A percentile compares a stretch with the other conserved stretches of the same genome.
Conservation (phyloP, 2,888 invertebrate genomes). For the Tridacna crocea region DNA sequence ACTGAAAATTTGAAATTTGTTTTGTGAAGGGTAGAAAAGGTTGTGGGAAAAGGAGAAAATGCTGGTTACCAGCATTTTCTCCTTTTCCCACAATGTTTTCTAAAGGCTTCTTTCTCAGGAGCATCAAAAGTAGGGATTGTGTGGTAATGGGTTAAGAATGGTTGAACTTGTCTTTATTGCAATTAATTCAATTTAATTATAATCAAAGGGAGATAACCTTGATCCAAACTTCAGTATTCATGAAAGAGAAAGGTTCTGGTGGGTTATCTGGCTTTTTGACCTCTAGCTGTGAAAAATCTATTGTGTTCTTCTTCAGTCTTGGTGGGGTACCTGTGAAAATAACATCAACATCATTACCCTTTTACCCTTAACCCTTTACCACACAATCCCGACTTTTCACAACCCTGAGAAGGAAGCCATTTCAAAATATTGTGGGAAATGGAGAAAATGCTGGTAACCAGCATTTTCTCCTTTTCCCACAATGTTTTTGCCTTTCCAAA, state of each 20-base stretch:
- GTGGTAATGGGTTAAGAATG: too few species aligned
- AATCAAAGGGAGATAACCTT: conserved; percentile 84
- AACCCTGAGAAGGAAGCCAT: background rate
- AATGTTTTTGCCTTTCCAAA: background rate
- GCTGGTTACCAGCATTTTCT: too few species aligned
- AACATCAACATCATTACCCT: background rate
- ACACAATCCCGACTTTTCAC: background rate
- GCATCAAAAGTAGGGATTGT: too few species aligned
- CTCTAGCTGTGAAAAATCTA: conserved; percentile 88
- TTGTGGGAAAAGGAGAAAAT: too few species aligned
- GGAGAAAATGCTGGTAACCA: conserved; percentile 2
- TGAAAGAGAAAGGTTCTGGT: conserved; percentile 92
- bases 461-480: conserved; percentile 1
- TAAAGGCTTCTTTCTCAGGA: too few species aligned
- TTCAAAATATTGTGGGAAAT: background rate
- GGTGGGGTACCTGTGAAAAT: conserved; percentile 90
- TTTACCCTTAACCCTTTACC: background rate
- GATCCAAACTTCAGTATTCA: conserved; percentile 91
- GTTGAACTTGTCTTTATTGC: background rate
- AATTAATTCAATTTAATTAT: background rate
- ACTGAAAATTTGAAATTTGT: too few species aligned
- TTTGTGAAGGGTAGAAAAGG: too few species aligned
- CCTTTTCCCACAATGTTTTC: too few species aligned
- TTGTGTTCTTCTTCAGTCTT: conserved; percentile 88
- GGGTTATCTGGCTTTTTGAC: conserved; percentile 88